Base-by-base conservation (phyloP, 2,888 invertebrate genomes). In the Coelogynopora nodosa region DNA sequence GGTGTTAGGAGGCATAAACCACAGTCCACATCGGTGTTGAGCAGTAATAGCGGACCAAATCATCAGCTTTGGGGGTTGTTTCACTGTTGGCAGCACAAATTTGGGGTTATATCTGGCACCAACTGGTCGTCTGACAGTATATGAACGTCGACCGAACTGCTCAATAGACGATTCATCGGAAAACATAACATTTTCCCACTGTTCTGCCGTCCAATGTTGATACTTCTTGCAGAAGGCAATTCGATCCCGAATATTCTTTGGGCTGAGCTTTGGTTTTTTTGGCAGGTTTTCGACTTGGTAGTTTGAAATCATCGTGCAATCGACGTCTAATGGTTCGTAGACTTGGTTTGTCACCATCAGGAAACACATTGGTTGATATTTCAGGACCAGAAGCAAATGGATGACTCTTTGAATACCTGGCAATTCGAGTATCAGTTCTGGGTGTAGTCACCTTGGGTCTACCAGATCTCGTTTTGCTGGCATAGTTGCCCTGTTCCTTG, bases 371-470 rank as follows among this genome's bases (percentile, higher is more conserved):
- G 18, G 10, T 49, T 49, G 49, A 49, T 49, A 49, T 49, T 49
- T 49, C 49, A 49, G 10, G 10, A 49, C 10, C 49, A 49, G 49
- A 49, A 49, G 49, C 74, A 74, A 74, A 74, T 74, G 74, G 74
- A 26, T 74, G 5, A 74, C 18, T 26, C 74, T 74, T 74, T 74
- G 74, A 74, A 74, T 74, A 74, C 74, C 74, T 74, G 74, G 18
- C 74, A 74, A 74, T 74, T n/a, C 74, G 74, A 74, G 74, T 74
- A 74, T 74, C 74, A n/a, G 74, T 74, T 74, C 74, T 74, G 74
- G 74, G 74, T 26, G 23, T 74, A 74, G 74, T 74, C 74, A 74
- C 74, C 74, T 74, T 74, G 74, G 74, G 74, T 26, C 74, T 74
- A n/a, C 74, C 18, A 74, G 74, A 74, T 74, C 74, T 74, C 23